phyloP scores from a whole-genome alignment of 2,888 invertebrate species.

The Gryllus longicercus region DNA sequence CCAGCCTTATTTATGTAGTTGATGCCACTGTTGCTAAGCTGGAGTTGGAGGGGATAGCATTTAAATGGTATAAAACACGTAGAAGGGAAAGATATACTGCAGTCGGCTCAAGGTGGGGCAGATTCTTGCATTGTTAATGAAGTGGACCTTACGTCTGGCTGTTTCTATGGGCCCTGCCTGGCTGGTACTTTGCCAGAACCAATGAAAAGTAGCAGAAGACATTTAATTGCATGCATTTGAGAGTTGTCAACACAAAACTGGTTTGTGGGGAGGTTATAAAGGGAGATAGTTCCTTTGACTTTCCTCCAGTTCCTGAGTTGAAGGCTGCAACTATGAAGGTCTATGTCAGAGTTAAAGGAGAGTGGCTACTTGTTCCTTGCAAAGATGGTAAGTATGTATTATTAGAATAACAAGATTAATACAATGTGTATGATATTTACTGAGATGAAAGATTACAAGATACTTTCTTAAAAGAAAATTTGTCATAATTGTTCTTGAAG shows the following conservation, averaged over 20 bases:
- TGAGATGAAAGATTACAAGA: too few relatives aligned
- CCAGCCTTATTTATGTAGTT: too few relatives aligned
- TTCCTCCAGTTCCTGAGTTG: neutral
- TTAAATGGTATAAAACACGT: neutral
- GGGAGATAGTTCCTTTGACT: neutral
- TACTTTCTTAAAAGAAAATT: too few relatives aligned
- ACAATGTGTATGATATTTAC: too few relatives aligned
- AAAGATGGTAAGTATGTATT: constrained; percentile 46
- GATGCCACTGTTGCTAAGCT: neutral
- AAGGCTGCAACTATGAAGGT: constrained; percentile 51
- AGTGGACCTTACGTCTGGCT: neutral
- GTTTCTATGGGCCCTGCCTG: neutral
- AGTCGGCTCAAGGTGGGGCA: neutral
- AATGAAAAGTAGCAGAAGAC: neutral
- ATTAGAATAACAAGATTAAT: too few relatives aligned
- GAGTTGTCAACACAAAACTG: neutral
- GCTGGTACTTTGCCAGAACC: neutral
- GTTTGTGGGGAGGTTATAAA: neutral
- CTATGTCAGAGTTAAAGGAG: constrained; percentile 53
- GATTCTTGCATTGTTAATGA: neutral
- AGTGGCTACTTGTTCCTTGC: constrained; percentile 59
- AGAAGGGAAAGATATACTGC: neutral
- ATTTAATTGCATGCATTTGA: neutral
- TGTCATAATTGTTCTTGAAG: too few relatives aligned
- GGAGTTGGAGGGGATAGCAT: neutral